These are phyloP conservation scores for Malthinus seriepunctatus DNA, from an alignment of 2,888 invertebrate genomes.

Conservation along the genomic window DNA sequence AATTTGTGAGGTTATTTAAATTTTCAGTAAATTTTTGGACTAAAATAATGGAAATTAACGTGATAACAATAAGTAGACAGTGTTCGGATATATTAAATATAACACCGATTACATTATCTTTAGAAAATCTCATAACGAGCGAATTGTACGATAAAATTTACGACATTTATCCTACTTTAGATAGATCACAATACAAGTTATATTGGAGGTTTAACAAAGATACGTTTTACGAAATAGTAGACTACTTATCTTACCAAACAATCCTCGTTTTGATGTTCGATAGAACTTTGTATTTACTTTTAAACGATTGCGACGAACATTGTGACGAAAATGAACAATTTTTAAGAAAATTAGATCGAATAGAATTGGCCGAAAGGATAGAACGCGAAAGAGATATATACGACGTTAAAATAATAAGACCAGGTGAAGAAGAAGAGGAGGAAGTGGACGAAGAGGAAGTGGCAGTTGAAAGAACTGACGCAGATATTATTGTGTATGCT, in stretches of 20 bases:
- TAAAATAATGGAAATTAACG: slow-evolving; percentile 30
- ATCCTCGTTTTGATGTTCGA: slow-evolving; percentile 35
- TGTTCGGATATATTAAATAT: slow-evolving; percentile 35
- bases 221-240: slow-evolving; percentile 36
- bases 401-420: slow-evolving; percentile 36
- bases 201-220: slow-evolving; percentile 40
- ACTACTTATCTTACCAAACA: slow-evolving; percentile 37
- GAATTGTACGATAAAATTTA: slow-evolving; percentile 33
- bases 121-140: slow-evolving; percentile 14
- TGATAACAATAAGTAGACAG: slow-evolving; percentile 37
- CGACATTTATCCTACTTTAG: slow-evolving; percentile 33
- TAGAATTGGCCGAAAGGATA: slow-evolving; percentile 30
- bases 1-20: background rate
- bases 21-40: background rate
- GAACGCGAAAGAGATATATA: slow-evolving; percentile 38
- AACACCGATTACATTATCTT: slow-evolving; percentile 20
- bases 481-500: slow-evolving; percentile 35
- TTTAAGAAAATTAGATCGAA: slow-evolving; percentile 33
- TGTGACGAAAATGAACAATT: slow-evolving; percentile 35
- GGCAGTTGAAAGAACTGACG: slow-evolving; percentile 14
- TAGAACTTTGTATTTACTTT: slow-evolving; percentile 34
- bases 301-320: slow-evolving; percentile 34
- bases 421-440: slow-evolving; percentile 7
- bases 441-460: slow-evolving; percentile 4
- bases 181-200: slow-evolving; percentile 26